Conservation (phyloP, 2,888 invertebrate genomes). For the Acrobasis repandana region DNA sequence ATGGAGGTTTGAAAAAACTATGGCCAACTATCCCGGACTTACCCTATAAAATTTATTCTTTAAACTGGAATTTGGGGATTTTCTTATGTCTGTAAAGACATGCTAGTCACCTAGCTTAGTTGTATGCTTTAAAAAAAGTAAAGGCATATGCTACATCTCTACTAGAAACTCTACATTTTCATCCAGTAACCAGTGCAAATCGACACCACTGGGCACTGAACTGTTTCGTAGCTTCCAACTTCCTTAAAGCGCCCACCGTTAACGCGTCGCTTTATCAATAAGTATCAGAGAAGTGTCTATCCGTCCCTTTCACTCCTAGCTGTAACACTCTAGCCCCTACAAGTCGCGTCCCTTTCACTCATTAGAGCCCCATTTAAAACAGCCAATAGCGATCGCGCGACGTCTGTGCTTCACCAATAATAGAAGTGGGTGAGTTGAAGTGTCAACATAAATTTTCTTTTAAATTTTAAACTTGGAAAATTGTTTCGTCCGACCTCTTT, state of each 20-base stretch:
- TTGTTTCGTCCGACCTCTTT: conserved; percentile 28
- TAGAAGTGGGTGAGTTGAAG: conserved; percentile 72
- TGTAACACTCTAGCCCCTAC: conserved; percentile 42
- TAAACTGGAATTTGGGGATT: no score
- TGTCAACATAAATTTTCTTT: conserved; percentile 77
- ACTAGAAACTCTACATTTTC: conserved; percentile 4
- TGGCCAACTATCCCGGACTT: no score
- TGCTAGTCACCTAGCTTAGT: no score
- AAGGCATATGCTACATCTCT: no score
- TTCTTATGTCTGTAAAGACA: no score
- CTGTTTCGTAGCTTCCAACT: conserved; percentile 56
- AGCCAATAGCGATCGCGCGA: conserved; percentile 64
- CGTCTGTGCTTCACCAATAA: conserved; percentile 74
- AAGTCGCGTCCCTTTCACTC: conserved; percentile 60
- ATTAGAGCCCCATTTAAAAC: conserved; percentile 67
- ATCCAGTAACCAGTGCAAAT: conserved; percentile 48
- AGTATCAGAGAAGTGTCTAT: conserved; percentile 79
- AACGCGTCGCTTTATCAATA: conserved; percentile 69
- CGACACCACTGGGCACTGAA: conserved; percentile 43
- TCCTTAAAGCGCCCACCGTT: conserved; percentile 64
- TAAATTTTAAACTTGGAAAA: conserved; percentile 51
- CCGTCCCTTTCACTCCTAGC: conserved; percentile 60
- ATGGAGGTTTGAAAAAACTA: no score
- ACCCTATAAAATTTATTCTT: no score
- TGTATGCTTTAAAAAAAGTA: no score